A percentile compares a stretch with the other conserved stretches of the same genome.
phyloP scores from a whole-genome alignment of 1,140 invertebrate genomes.

The Alviniconcha marisindica region DNA sequence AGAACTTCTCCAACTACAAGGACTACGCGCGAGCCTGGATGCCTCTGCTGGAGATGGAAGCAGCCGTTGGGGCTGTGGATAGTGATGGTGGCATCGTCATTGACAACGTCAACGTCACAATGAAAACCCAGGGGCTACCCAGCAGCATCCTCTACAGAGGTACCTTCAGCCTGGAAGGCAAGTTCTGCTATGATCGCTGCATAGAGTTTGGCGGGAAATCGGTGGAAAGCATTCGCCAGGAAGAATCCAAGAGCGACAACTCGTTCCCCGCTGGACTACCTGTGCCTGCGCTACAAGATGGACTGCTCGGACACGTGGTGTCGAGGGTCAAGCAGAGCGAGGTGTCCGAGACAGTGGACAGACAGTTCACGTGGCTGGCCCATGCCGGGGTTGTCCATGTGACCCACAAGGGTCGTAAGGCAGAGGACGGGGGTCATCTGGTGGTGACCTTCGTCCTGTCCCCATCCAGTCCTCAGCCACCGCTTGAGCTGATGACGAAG shows the following conservation, averaged over 20 bases:
- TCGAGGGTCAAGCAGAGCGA: neutral
- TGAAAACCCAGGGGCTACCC: neutral
- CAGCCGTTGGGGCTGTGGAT: conserved; percentile 42
- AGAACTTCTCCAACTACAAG: conserved; percentile 11
- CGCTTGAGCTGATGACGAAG: conserved; percentile 30
- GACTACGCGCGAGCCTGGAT: conserved; percentile 51
- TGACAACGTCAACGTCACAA: conserved; percentile 19
- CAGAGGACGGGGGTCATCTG: neutral
- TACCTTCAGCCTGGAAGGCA: conserved; percentile 29
- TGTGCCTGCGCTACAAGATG: conserved; percentile 28
- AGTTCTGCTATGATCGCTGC: conserved; percentile 41
- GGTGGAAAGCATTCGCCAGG: conserved; percentile 23
- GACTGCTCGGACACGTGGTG: neutral
- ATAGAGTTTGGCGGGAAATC: conserved; percentile 48
- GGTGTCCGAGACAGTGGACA: neutral
- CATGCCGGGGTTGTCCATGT: conserved; percentile 39
- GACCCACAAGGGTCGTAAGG: neutral
- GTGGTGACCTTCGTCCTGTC: conserved; percentile 36
- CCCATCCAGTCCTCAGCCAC: conserved; percentile 9
- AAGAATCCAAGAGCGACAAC: neutral
- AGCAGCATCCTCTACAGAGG: conserved; percentile 22
- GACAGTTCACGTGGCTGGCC: conserved; percentile 42
- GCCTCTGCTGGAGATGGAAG: conserved; percentile 53
- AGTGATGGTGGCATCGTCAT: conserved; percentile 39
- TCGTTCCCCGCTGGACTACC: conserved; percentile 32